phyloP scores from a whole-genome alignment of 2,888 invertebrate species.

The Trissoscelio sp. region DNA sequence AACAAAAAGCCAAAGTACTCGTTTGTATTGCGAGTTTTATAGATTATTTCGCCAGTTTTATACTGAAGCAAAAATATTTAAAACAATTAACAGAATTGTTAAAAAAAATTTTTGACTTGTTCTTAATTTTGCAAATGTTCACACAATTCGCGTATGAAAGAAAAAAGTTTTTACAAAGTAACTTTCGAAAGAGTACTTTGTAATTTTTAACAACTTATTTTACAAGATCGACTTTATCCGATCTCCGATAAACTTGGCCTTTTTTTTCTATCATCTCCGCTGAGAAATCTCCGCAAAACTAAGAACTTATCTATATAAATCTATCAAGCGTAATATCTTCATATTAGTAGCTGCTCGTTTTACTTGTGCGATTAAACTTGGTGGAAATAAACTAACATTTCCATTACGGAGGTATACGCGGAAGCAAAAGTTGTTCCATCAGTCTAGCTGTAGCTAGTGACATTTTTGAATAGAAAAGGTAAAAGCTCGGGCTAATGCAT shows the following conservation, averaged over 20 bases:
- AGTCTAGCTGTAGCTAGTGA: conserved; percentile 33
- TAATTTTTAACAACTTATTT: no score
- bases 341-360: conserved; percentile 39
- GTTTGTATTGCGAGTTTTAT: no score
- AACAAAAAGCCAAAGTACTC: no score
- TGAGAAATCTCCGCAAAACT: not conserved
- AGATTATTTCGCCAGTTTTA: no score
- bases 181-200: no score
- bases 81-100: no score
- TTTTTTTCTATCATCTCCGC: not conserved
- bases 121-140: no score
- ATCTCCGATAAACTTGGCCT: not conserved
- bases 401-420: conserved; percentile 12
- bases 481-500: conserved; percentile 40
- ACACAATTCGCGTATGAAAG: no score
- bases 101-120: no score
- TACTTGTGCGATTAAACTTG: conserved; percentile 20
- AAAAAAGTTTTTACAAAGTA: no score
- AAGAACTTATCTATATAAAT: conserved; percentile 22
- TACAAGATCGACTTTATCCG: not conserved
- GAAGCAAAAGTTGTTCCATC: conserved; percentile 44
- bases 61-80: no score
- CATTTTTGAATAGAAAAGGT: conserved; percentile 24
- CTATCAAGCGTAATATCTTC: conserved; percentile 36
- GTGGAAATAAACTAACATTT: conserved; percentile 35